phyloP scores from a whole-genome alignment of 2,113 vertebrate species.

The Addax nasomaculatus region DNA sequence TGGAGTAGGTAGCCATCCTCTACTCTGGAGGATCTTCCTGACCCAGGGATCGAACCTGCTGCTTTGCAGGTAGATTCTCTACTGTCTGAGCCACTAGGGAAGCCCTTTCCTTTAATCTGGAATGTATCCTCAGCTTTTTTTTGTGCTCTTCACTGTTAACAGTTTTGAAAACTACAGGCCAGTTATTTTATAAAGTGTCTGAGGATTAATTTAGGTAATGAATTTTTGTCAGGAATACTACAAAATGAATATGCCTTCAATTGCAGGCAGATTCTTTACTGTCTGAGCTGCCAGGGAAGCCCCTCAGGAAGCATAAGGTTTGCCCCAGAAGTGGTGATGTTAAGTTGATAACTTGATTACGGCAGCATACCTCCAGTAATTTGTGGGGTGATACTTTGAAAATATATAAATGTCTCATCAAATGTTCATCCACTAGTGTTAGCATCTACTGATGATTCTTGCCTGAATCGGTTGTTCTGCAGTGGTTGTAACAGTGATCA shows the following conservation, averaged over 20 bases:
- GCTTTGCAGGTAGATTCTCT: background rate
- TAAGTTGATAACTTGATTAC: slow-evolving; percentile 5
- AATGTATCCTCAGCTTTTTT: background rate
- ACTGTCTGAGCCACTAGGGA: background rate
- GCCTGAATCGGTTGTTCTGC: background rate
- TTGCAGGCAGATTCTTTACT: background rate
- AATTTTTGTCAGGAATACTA: background rate
- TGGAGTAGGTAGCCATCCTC: background rate
- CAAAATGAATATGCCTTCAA: background rate
- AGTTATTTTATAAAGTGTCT: slow-evolving; percentile 10
- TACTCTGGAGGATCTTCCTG: background rate
- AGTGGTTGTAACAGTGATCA: background rate
- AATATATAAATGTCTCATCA: background rate
- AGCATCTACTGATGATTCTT: background rate
- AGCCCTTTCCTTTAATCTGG: background rate
- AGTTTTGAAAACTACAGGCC: background rate
- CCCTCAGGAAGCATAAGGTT: background rate
- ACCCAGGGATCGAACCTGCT: background rate
- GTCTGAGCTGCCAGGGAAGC: background rate
- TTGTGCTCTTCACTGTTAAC: background rate
- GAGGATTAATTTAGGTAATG: background rate
- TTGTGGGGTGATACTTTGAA: slow-evolving; percentile 1
- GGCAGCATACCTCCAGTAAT: background rate
- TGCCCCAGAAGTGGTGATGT: background rate
- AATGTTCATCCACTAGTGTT: background rate